These are phyloP conservation scores for Bombylius major DNA, from an alignment of 2,888 invertebrate species.

Conservation along the genomic window DNA sequence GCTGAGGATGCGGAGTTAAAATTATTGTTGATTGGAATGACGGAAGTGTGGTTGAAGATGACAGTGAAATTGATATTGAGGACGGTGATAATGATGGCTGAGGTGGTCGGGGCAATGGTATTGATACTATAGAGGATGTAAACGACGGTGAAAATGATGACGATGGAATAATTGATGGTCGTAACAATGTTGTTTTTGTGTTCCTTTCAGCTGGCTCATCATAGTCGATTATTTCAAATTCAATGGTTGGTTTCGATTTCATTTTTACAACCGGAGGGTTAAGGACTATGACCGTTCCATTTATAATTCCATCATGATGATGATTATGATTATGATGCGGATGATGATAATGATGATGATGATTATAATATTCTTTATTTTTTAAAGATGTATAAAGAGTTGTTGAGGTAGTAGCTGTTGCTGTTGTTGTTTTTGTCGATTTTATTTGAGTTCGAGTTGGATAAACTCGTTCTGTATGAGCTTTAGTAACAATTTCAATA, in stretches of 20 bases:
- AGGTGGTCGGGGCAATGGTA: background rate
- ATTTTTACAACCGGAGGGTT: background rate
- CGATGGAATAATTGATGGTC: background rate
- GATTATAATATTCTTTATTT: too few relatives aligned
- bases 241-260: background rate
- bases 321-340: background rate
- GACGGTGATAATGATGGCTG: background rate
- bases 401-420: background rate
- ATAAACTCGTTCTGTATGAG: constrained; percentile 22
- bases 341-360: background rate
- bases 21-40: background rate
- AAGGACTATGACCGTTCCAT: background rate
- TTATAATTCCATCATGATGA: background rate
- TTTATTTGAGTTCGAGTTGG: constrained; percentile 12
- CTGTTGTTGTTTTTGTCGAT: constrained; percentile 1
- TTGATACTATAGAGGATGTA: background rate
- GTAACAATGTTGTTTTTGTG: background rate
- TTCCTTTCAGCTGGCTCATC: background rate
- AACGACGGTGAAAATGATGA: background rate
- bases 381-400: background rate
- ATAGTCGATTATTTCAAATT: background rate
- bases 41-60: background rate
- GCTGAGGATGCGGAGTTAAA: background rate
- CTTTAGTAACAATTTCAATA: constrained; percentile 53
- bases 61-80: background rate